phyloP scores from a whole-genome alignment of 2,797 vertebrate species.

The Enteromius trimaculatus region DNA sequence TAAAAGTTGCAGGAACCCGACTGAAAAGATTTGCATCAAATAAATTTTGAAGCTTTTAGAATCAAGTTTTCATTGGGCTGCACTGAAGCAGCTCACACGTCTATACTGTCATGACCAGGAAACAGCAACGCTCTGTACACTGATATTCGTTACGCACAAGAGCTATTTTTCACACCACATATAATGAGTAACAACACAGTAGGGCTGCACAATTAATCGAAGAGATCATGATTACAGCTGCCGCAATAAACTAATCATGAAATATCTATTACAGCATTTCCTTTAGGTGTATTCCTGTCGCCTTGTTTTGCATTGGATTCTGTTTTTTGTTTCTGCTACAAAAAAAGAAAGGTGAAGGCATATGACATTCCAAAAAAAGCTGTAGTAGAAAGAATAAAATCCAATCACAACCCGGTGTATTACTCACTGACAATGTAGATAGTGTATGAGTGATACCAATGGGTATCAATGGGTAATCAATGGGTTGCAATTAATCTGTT shows the following conservation, averaged over 20 bases:
- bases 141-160: conserved; percentile 15
- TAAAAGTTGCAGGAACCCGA: not conserved
- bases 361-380: not conserved
- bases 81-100: not conserved
- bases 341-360: not conserved
- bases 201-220: conserved; percentile 42
- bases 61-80: not conserved
- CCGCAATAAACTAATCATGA: not conserved
- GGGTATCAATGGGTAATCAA: no score
- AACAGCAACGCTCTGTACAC: conserved; percentile 29
- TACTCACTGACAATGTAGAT: not conserved
- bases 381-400: not conserved
- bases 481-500: no score
- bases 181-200: conserved; percentile 34
- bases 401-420: not conserved
- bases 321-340: not conserved
- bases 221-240: not conserved
- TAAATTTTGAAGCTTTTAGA: conserved; percentile 50
- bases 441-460: not conserved
- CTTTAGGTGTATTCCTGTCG: no score
- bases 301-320: not conserved
- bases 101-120: conserved; percentile 54
- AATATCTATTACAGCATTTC: not conserved
- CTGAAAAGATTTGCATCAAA: conserved; percentile 67
- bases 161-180: conserved; percentile 45